These are phyloP conservation scores for Stegodyphus mimosarum DNA, from an alignment of 1,140 invertebrate genomes.

Conservation along the genomic window DNA sequence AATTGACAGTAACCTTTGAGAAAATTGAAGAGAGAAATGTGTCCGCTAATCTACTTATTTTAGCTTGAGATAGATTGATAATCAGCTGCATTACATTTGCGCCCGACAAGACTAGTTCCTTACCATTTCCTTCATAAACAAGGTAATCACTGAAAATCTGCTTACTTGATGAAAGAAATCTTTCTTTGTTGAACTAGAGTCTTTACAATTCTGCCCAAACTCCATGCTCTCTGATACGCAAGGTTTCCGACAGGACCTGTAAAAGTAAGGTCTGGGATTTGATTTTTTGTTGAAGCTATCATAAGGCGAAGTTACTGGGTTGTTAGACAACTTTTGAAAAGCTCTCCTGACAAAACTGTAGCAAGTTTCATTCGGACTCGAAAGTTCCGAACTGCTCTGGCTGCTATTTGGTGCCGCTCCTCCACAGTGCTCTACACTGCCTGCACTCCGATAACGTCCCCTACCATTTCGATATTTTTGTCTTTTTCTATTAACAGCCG, in stretches of 20 bases:
- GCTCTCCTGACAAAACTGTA: slow-evolving; percentile 92
- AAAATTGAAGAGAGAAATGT: no score
- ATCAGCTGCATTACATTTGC: no score
- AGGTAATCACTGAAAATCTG: no score
- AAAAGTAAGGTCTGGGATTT: slow-evolving; percentile 49
- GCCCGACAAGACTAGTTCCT: no score
- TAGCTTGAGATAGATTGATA: no score
- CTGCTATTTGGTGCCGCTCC: slow-evolving; percentile 11
- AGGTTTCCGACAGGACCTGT: slow-evolving; percentile 58
- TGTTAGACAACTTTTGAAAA: slow-evolving; percentile 74
- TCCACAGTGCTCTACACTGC: neutral
- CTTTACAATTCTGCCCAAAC: slow-evolving; percentile 36
- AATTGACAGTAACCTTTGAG: no score
- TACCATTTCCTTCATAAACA: no score
- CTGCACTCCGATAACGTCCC: slow-evolving; percentile 1
- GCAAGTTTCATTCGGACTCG: slow-evolving; percentile 91
- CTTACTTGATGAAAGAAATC: slow-evolving; percentile 29
- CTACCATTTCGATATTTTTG: slow-evolving; percentile 40
- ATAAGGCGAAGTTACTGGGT: neutral
- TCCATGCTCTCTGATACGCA: slow-evolving; percentile 61
- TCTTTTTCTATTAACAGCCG: neutral
- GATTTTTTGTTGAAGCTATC: slow-evolving; percentile 7
- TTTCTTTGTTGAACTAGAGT: neutral
- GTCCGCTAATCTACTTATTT: no score
- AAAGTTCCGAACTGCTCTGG: slow-evolving; percentile 78